Conservation (phyloP, 2,888 invertebrate genomes). For the Opisthograptis luteolata region DNA sequence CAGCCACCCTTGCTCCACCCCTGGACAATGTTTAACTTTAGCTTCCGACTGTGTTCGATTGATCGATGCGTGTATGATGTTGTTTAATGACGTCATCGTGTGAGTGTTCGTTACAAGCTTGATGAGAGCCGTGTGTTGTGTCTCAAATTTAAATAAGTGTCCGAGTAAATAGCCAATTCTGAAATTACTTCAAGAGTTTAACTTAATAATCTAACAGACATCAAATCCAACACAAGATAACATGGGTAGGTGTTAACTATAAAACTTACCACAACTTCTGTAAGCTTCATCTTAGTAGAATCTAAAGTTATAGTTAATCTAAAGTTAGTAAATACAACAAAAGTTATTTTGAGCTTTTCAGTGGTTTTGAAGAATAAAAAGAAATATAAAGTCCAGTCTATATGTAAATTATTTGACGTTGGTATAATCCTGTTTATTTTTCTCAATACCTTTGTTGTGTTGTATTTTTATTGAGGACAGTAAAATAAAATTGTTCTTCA, state of each 20-base stretch:
- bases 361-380: not conserved
- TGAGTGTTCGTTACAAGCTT: constrained; percentile 51
- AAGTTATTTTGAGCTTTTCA: not conserved
- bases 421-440: no score
- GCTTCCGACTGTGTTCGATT: constrained; percentile 59
- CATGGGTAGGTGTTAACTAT: constrained; percentile 13
- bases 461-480: no score
- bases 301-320: constrained; percentile 8
- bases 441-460: no score
- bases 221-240: constrained; percentile 19
- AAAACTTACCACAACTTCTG: constrained; percentile 62
- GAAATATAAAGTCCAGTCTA: not conserved
- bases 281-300: constrained; percentile 40
- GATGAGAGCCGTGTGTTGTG: constrained; percentile 48
- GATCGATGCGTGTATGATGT: constrained; percentile 36
- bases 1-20: constrained; percentile 80
- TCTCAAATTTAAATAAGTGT: constrained; percentile 33
- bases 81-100: constrained; percentile 46
- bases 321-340: constrained; percentile 10
- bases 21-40: constrained; percentile 74
- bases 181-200: constrained; percentile 26
- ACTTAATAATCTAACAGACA: constrained; percentile 9
- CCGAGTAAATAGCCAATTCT: constrained; percentile 28
- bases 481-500: no score
- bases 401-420: no score